These are phyloP conservation scores for Cyclophora punctaria DNA, from an alignment of 2,888 invertebrate species.

Conservation along the genomic window DNA sequence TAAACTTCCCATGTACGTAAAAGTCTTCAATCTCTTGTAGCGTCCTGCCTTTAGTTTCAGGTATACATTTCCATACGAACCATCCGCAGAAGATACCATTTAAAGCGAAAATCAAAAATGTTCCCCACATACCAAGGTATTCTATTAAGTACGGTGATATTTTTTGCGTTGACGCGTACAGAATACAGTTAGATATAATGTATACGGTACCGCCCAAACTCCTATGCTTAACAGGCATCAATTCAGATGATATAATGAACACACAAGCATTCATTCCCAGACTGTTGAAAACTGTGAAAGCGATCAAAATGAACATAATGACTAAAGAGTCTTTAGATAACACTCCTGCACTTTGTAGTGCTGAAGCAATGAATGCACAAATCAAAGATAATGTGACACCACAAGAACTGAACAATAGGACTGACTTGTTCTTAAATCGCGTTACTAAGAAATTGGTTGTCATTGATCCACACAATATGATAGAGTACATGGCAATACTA, in stretches of 20 bases:
- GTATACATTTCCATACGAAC: slow-evolving; percentile 15
- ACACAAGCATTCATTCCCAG: slow-evolving; percentile 10
- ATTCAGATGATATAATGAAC: slow-evolving; percentile 12
- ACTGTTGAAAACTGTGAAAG: slow-evolving; percentile 8
- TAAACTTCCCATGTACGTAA: slow-evolving; percentile 12
- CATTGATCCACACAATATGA: slow-evolving; percentile 5
- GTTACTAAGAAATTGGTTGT: slow-evolving; percentile 6
- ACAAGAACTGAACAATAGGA: slow-evolving; percentile 8
- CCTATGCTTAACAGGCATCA: slow-evolving; percentile 19
- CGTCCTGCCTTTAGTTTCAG: slow-evolving; percentile 18
- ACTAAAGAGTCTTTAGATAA: slow-evolving; percentile 10
- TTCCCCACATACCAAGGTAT: slow-evolving; percentile 12
- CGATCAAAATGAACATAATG: slow-evolving; percentile 13
- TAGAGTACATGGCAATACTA: slow-evolving; percentile 8
- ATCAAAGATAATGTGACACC: slow-evolving; percentile 9
- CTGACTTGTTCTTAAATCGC: slow-evolving; percentile 11
- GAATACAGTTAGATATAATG: slow-evolving; percentile 12
- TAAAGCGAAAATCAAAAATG: slow-evolving; percentile 13
- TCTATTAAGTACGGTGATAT: slow-evolving; percentile 15
- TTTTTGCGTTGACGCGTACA: slow-evolving; percentile 14
- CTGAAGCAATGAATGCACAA: slow-evolving; percentile 6
- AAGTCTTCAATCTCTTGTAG: slow-evolving; percentile 17
- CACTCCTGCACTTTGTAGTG: slow-evolving; percentile 8
- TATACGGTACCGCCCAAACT: slow-evolving; percentile 15
- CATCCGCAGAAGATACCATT: slow-evolving; percentile 11